phyloP scores from a whole-genome alignment of 2,888 invertebrate genomes.

The Dynastes maya region DNA sequence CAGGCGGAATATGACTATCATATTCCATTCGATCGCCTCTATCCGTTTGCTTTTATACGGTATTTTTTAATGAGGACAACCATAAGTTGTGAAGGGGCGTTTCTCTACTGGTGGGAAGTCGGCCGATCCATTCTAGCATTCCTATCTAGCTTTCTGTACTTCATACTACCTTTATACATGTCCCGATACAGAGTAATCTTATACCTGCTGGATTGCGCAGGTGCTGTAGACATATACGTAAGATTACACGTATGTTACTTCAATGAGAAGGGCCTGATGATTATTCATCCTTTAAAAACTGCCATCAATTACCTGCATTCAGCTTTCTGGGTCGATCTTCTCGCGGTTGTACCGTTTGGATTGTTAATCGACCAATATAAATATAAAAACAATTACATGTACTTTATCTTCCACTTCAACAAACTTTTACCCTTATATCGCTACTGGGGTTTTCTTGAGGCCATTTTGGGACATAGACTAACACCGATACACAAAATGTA shows the following conservation, averaged over 20 bases:
- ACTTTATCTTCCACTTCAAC: conserved; percentile 52
- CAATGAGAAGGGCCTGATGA: conserved; percentile 69
- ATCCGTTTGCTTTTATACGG: conserved; percentile 51
- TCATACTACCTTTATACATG: conserved; percentile 27
- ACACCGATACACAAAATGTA: conserved; percentile 42
- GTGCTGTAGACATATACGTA: conserved; percentile 69
- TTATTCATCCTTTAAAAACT: conserved; percentile 71
- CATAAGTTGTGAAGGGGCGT: conserved; percentile 53
- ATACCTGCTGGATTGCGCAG: conserved; percentile 52
- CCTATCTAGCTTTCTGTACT: conserved; percentile 46
- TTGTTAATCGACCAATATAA: conserved; percentile 36
- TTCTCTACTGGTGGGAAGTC: conserved; percentile 54
- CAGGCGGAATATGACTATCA: conserved; percentile 56
- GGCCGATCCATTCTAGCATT: conserved; percentile 51
- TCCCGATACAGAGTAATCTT: conserved; percentile 58
- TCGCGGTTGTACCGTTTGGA: conserved; percentile 71
- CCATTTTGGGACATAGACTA: conserved; percentile 51
- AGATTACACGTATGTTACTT: conserved; percentile 73
- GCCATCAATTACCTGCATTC: conserved; percentile 69
- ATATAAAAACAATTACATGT: conserved; percentile 32
- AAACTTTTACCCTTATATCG: conserved; percentile 56
- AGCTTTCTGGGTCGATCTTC: conserved; percentile 69
- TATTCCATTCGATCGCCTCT: conserved; percentile 54
- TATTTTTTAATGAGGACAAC: conserved; percentile 54
- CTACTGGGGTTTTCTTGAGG: conserved; percentile 47